These are phyloP conservation scores for Apaloderma vittatum DNA, from an alignment of 2,113 vertebrate genomes.

Conservation along the genomic window DNA sequence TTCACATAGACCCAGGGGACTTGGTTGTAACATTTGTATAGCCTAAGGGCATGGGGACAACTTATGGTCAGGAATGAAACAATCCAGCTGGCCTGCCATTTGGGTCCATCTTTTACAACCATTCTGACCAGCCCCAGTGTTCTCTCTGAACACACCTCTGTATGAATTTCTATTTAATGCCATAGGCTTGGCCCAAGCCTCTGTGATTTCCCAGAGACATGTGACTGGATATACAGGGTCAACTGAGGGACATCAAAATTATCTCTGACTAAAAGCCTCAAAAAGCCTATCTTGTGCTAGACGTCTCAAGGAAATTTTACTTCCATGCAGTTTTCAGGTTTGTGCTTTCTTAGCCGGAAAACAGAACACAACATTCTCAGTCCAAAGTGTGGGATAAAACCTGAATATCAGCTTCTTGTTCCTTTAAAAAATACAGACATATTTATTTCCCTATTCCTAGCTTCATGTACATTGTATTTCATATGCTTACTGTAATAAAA, in stretches of 20 bases:
- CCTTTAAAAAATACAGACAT: background rate
- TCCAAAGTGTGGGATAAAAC: background rate
- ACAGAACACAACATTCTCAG: background rate
- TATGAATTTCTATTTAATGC: background rate
- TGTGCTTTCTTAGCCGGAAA: background rate
- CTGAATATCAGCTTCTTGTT: background rate
- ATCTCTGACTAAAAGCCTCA: background rate
- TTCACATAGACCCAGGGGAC: background rate
- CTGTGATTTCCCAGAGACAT: background rate
- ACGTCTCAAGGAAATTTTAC: background rate
- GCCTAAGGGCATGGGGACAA: background rate
- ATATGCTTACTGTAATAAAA: constrained; percentile 37
- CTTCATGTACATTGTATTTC: constrained; percentile 42
- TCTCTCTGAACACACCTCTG: background rate
- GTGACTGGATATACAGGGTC: background rate
- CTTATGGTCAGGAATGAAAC: background rate
- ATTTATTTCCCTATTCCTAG: constrained; percentile 43
- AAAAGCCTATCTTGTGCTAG: background rate
- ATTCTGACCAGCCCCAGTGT: background rate
- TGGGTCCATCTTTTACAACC: background rate
- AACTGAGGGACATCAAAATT: background rate
- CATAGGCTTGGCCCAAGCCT: background rate
- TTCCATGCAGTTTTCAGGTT: background rate
- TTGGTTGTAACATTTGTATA: background rate
- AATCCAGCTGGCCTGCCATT: background rate